Base-by-base conservation (phyloP, 2,888 invertebrate species). In the Drosophila demipolita region DNA sequence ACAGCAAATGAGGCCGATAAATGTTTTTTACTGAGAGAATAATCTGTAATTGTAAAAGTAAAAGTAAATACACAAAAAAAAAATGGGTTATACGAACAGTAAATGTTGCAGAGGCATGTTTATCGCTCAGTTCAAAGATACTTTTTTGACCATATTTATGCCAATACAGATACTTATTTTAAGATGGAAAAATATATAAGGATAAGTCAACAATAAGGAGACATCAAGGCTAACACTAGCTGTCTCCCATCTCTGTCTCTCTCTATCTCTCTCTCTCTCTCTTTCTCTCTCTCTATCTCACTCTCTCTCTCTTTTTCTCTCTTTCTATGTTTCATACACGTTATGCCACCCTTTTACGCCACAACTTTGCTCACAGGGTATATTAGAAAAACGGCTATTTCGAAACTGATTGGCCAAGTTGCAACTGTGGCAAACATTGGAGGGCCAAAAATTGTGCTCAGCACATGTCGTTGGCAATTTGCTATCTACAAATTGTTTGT, bases 381-480 rank as follows among this genome's bases (percentile, higher is more conserved):
- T 69, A 11, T 9, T 12, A 36, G 50, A 57, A 48, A 53, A 55
- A 36, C 20, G 42, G 53, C 40, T 50, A 45, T 65, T 64, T 64
- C 57, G 50, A 54, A 48, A 67, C 77, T 84, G 85, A 84, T 87
- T 85, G 81, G 60, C 67, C 75, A 75, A 75, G 33, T 74, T 62
- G 64, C 62, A 75, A 73, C 78, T 66, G 68, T 36, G 40, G 58
- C 64, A 54, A 61, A 48, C 33, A 45, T 33, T 23, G 61, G 38
- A 36, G 12, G 32, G 35, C 53, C 62, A 53, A 65, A 67, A 65
- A 67, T 40, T 17, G 20, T 75, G 71, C 82, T 78, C 73, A 63
- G 71, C 84, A 84, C 80, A 84, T 83, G 85, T 83, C 80, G 81
- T 66, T 73, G 70, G 75, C 83, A 80, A 86, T 85, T 84, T 81